phyloP scores from a whole-genome alignment of 1,140 invertebrate species.

The Lepeophtheirus salmonis region DNA sequence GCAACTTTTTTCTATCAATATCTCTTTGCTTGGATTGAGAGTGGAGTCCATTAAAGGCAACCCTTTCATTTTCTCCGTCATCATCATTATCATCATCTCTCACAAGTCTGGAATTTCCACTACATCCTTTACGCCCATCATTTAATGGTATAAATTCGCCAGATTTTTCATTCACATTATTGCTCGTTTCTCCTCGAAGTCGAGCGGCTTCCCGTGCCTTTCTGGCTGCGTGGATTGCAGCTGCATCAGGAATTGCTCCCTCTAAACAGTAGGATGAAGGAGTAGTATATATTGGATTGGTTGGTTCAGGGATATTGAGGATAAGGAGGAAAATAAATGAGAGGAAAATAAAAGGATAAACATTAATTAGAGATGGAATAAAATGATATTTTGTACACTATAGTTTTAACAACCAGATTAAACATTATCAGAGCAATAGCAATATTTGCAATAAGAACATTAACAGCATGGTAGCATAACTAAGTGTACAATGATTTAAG shows the following conservation, averaged over 20 bases:
- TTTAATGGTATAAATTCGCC: not conserved
- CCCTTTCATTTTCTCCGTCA: conserved; percentile 1
- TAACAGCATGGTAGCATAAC: too few relatives aligned
- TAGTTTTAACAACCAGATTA: too few relatives aligned
- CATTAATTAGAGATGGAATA: too few relatives aligned
- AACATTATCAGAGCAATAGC: too few relatives aligned
- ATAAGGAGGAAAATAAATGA: too few relatives aligned
- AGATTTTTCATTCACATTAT: not conserved
- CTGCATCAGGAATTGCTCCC: conserved; percentile 19
- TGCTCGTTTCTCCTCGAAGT: not conserved
- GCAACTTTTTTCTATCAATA: not conserved
- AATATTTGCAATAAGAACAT: too few relatives aligned
- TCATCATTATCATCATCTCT: conserved; percentile 1
- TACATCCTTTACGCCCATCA: not conserved
- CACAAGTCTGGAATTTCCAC: not conserved
- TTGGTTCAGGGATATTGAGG: too few relatives aligned
- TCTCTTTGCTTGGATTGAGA: not conserved
- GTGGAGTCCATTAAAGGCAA: not conserved
- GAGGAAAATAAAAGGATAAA: too few relatives aligned
- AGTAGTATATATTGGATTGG: too few relatives aligned
- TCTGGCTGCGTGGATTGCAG: conserved; percentile 17
- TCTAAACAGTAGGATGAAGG: too few relatives aligned
- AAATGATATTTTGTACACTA: too few relatives aligned
- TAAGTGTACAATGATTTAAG: too few relatives aligned
- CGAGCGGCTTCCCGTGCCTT: conserved; percentile 16